Base-by-base conservation (phyloP, 2,113 vertebrate species). In the Elaphurus davidianus region DNA sequence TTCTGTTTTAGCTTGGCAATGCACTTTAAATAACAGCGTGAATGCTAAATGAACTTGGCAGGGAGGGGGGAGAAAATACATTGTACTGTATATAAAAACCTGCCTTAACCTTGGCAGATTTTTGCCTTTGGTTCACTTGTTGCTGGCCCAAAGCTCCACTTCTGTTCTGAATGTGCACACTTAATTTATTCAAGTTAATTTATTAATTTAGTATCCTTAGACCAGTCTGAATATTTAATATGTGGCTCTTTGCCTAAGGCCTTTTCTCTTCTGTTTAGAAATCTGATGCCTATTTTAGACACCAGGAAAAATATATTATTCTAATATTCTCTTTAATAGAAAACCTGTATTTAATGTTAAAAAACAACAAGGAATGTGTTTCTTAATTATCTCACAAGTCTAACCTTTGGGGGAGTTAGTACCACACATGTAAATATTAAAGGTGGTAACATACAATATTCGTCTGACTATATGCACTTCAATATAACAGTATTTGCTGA, bases 61-160 rank as follows among this genome's bases (percentile, higher is more conserved):
- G 47, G 47, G 47, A 7, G 33, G 15, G 30, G 55, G 84, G 76
- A 74, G 62, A 82, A 76, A 89, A 83, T 74, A 60, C 36, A 60
- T 55, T 47, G 91, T 93, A 95, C 96, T 97, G 86, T 98, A 60
- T 67, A 83, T 95, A 81, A 59, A 33, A 85, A 92, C 52, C 90
- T 76, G 92, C 96, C 97, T 98, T 98, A 91, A 97, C 82, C 94
- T 90, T 82, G 96, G 98, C 94, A 54, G 96, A 97, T 59, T 94
- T 98, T 98, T 98, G 96, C 94, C 93, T 97, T 95, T 98, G 96
- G 81, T 86, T 98, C 96, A 92, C 78, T 94, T 90, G 91, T 98
- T 96, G 76, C 98, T 98, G 96, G 97, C 95, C 88, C 93, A 90
- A 98, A 98, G 59, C 97, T 98, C 60, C 79, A 95, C 83, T 98